Conservation (phyloP, 1,140 invertebrate species). For the Panagrolaimus sp. region DNA sequence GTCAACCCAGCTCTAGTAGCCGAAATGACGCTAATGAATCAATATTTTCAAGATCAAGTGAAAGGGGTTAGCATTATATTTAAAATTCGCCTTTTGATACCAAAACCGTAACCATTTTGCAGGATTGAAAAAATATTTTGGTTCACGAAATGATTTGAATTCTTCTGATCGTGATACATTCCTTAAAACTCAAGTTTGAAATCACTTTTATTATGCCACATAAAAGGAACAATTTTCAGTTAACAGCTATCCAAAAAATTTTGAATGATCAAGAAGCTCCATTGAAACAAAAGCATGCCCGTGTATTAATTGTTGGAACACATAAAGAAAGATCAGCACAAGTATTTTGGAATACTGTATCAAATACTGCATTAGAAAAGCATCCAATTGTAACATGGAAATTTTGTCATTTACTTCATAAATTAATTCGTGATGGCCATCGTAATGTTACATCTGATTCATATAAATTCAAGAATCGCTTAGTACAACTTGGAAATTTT, state of each 20-base stretch:
- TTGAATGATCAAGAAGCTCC: slow-evolving; percentile 53
- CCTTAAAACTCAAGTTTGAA: background rate
- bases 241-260: slow-evolving; percentile 37
- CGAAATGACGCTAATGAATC: too few species aligned
- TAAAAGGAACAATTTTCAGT: background rate
- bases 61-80: too few species aligned
- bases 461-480: slow-evolving; percentile 26
- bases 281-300: slow-evolving; percentile 56
- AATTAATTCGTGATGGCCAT: slow-evolving; percentile 88
- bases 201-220: background rate
- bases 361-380: slow-evolving; percentile 54
- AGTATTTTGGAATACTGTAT: slow-evolving; percentile 54
- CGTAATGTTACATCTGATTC: slow-evolving; percentile 61
- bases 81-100: too few species aligned
- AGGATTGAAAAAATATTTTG: too few species aligned
- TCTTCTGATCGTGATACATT: background rate
- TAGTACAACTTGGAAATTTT: slow-evolving; percentile 50
- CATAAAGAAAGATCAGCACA: slow-evolving; percentile 51
- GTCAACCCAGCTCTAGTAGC: too few species aligned
- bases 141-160: too few species aligned
- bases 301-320: slow-evolving; percentile 54
- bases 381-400: slow-evolving; percentile 89
- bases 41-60: too few species aligned
- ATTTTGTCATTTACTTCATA: slow-evolving; percentile 93
- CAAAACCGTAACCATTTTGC: too few species aligned